Evolutionary conservation across 2,113 vertebrate species (phyloP), one percentile per base, ranked within the genome.

Genomic region (Vicugna pacos): DNA sequence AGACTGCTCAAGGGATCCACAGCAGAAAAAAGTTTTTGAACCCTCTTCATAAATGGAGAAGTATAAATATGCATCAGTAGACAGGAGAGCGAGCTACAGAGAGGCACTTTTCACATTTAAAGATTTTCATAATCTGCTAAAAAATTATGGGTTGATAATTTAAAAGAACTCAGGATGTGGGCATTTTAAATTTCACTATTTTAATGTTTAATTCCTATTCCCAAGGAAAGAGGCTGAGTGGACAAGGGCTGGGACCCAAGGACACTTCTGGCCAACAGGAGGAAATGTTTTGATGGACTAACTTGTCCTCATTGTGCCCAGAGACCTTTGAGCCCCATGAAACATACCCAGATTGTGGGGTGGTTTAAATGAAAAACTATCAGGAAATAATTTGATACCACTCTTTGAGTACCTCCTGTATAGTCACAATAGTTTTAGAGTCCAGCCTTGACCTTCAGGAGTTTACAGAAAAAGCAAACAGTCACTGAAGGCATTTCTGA

Each of bases 191-290:
- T 85, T 80, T 50, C 7, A 56, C 28, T 64, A 12, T 77, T 90
- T 70, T 72, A 52, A 58, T 80, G 81, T 76, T 87, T 88, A 70
- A 69, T 89, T 96, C 24, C 2, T 30, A 42, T 84, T 95, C 77
- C 35, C 86, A 80, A 92, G 65, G n/a, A 30, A 92, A 46, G 17
- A 75, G 30, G 2, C 20, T 92, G 73, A 69, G 50, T 64, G 0
- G 30, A 80, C 30, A 17, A 93, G 16, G 9, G 1, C 13, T 86
- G 32, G 64, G 20, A 54, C 62, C 62, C 91, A 54, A 76, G 70
- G 73, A 58, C 65, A 89, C 17, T 58, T 92, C 16, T 69, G 83
- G 20, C 42, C 77, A 80, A 50, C 26, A 75, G 22, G 56, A 75
- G 9, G n/a, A 65, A 92, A 30, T 69, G 32, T 73, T 83, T 86